Base-by-base conservation (phyloP, 2,113 vertebrate genomes). In the Natator depressus region DNA sequence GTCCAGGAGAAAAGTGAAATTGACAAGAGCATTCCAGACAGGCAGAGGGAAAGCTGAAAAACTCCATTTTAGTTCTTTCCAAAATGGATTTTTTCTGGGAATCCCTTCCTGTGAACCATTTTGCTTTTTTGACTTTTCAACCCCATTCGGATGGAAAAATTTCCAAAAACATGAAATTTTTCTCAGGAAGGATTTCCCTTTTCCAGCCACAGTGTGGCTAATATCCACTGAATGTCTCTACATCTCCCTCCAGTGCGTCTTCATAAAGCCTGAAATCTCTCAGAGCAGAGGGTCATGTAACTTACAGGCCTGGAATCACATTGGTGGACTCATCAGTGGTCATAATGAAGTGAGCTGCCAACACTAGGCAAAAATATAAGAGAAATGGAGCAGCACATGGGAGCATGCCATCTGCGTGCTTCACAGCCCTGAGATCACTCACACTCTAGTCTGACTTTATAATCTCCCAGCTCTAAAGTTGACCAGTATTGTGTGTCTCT, bases 281-380 rank as follows among this genome's bases (percentile, higher is more conserved):
- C 91, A 90, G 91, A 62, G 22, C 22, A 69, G 80, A 89, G 93
- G 85, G 93, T 84, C 96, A 93, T 49, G 80, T 55, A 86, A 93
- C 0, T 0, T 92, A 88, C 93, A 94, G 75, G 80, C 51, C 50
- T 92, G 86, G 51, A 72, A 3, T 88, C 75, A 35, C 82, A 47
- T 65, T 93, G 86, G 50, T 90, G 89, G 78, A 78, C 51, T 92
- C 55, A 80, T 86, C 84, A 82, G 53, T 16, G 51, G 42, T 91
- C 53, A 62, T 10, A 8, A 84, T 24, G 81, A 93, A 92, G 51
- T 5, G 1, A 1, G 1, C 65, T 96, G 92, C 12, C 57, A 59
- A 4, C 13, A 11, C 24, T 25, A 47, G 75, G 13, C 25, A 78
- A 78, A 78, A 47, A 47, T 27, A 47, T 46, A 14, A 46, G 42